Conservation (phyloP, 2,888 invertebrate genomes). For the Meghimatium bilineatum region DNA sequence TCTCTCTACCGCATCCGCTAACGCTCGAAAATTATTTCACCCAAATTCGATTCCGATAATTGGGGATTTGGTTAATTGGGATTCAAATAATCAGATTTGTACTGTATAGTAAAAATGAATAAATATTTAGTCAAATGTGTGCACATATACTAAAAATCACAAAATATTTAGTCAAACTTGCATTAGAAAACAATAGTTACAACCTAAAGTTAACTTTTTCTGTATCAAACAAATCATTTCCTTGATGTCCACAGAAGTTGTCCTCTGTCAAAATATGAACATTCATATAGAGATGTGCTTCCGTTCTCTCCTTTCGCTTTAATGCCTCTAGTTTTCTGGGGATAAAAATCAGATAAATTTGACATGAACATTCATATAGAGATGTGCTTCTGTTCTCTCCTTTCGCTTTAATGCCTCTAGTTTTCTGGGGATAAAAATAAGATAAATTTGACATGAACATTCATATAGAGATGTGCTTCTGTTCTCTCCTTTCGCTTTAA, state of each 20-base stretch:
- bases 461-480: slow-evolving; percentile 97
- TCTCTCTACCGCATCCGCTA: too few species aligned
- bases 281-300: slow-evolving; percentile 96
- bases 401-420: too few species aligned
- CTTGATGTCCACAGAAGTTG: slow-evolving; percentile 87
- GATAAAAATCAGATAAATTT: background rate
- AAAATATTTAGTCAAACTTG: background rate
- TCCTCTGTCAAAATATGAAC: slow-evolving; percentile 83
- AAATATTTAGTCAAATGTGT: too few species aligned
- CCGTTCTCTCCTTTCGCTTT: slow-evolving; percentile 94
- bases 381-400: too few species aligned
- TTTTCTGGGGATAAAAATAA: too few species aligned
- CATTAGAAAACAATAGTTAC: background rate
- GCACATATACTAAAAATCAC: too few species aligned
- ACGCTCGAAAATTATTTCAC: too few species aligned
- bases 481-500: slow-evolving; percentile 93
- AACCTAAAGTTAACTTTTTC: slow-evolving; percentile 81
- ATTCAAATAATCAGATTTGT: too few species aligned
- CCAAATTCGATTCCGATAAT: too few species aligned
- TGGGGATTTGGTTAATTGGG: too few species aligned
- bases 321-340: slow-evolving; percentile 86
- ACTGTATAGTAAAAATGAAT: too few species aligned
- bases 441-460: slow-evolving; percentile 88
- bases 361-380: background rate
- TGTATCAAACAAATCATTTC: slow-evolving; percentile 95